Conservation (phyloP, 2,113 vertebrate genomes). For the Tympanuchus pallidicinctus region DNA sequence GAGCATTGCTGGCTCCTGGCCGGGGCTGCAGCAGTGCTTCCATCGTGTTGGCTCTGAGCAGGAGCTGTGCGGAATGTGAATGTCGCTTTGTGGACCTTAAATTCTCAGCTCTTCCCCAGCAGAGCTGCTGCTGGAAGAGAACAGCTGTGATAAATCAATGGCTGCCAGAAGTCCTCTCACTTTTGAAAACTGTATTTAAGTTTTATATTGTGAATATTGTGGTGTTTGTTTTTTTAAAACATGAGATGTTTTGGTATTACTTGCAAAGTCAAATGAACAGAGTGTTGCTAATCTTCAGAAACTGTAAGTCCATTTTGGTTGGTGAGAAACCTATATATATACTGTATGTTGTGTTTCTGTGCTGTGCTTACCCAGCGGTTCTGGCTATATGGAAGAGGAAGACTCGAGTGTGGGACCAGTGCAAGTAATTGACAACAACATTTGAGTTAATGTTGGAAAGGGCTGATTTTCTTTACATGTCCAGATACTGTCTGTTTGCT, state of each 20-base stretch:
- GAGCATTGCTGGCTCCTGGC: background rate
- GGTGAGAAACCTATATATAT: background rate
- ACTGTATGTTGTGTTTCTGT: slow-evolving; percentile 1
- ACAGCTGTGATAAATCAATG: slow-evolving; percentile 23
- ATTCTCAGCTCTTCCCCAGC: slow-evolving; percentile 28
- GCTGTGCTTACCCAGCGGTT: slow-evolving; percentile 32
- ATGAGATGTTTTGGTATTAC: slow-evolving; percentile 27
- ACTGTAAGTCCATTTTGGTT: background rate
- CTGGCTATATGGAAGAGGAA: background rate
- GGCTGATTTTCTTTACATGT: slow-evolving; percentile 22
- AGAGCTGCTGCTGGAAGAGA: slow-evolving; percentile 27
- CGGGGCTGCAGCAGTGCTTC: background rate
- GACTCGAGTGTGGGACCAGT: background rate
- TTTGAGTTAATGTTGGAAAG: slow-evolving; percentile 34
- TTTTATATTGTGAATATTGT: slow-evolving; percentile 67
- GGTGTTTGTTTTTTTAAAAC: slow-evolving; percentile 56
- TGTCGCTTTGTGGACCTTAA: background rate
- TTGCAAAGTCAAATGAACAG: slow-evolving; percentile 51
- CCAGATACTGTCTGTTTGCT: slow-evolving; percentile 26
- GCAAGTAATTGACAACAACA: background rate
- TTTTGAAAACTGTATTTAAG: slow-evolving; percentile 50
- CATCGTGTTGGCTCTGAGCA: background rate
- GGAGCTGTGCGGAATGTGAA: slow-evolving; percentile 14
- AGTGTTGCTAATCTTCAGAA: slow-evolving; percentile 18
- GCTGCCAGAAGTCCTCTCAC: slow-evolving; percentile 21